Base-by-base conservation (phyloP, 2,113 vertebrate genomes). In the Neogale vison region DNA sequence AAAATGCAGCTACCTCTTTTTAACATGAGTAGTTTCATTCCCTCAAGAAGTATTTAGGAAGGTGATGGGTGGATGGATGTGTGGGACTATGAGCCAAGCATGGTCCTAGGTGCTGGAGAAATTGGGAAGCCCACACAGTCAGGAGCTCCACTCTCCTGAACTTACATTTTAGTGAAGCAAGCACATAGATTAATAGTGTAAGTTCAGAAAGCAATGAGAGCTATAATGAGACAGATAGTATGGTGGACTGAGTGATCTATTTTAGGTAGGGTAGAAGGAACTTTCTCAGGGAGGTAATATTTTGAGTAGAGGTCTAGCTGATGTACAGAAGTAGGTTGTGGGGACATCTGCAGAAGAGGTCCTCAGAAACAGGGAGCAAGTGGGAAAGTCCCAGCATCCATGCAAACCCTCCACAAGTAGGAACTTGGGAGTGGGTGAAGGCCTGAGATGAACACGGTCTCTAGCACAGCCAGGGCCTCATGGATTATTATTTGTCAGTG, bases 1-100 rank as follows among this genome's bases (percentile, higher is more conserved):
- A 86, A 94, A 74, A 34, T 45, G 34, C 20, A 26, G 10, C n/a
- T 45, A 29, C 26, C 61, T 92, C 31, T 72, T 93, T 55, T 93
- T 47, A 67, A 79, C 42, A 34, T 24, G 57, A 76, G 18, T 61
- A 42, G 45, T 83, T 7, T 90, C 24, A 15, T 79, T 91, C n/a
- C 61, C 50, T 71, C n/a, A 36, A 18, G 65, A 59, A 63, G n/a
- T 36, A 90, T 63, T 86, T 36, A 85, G 9, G 1, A 80, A 93
- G 17, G 26, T 61, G 61, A 79, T 81, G 23, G 2, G 18, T 24
- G 12, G 61, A 79, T 81, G 23, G 3, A 23, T 24, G 12, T 59
- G 15, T 39, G 31, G 52, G 45, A 36, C 36, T 9, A n/a, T 47
- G 21, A 42, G 7, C 57, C 17, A 59, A 34, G 36, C 3, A 8